A percentile compares a stretch with the other conserved stretches of the same genome.
Conservation (phyloP, 1,140 invertebrate genomes). For the Maconellicoccus hirsutus region DNA sequence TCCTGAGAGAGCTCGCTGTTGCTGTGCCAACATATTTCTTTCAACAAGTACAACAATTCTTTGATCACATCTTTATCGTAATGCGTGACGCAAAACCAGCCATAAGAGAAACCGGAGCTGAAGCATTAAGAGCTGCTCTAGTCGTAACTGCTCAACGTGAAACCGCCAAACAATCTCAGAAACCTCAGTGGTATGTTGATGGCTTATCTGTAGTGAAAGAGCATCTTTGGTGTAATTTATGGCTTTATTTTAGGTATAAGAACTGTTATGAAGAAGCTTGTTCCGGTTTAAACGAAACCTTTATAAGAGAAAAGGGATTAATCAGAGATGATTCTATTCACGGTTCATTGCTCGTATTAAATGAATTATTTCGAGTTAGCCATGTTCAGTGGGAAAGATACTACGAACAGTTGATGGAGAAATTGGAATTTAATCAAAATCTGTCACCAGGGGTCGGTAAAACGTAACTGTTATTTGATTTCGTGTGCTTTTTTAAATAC, state of each 20-base stretch:
- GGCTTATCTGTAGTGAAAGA: background rate
- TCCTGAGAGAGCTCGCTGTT: constrained; percentile 85
- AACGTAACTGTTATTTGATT: too few species aligned
- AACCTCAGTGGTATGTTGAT: constrained; percentile 65
- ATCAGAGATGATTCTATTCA: constrained; percentile 84
- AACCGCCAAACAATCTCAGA: constrained; percentile 76
- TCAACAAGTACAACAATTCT: constrained; percentile 92
- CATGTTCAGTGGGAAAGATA: constrained; percentile 79
- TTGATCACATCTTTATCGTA: constrained; percentile 88
- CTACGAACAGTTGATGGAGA: constrained; percentile 56
- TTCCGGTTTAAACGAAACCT: constrained; percentile 56
- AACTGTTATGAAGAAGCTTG: constrained; percentile 84
- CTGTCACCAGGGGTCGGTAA: background rate
- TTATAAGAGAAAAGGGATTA: constrained; percentile 58
- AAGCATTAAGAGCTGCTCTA: constrained; percentile 81
- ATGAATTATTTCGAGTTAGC: constrained; percentile 85
- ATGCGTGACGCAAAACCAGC: constrained; percentile 84
- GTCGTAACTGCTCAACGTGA: constrained; percentile 91
- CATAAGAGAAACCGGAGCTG: constrained; percentile 83
- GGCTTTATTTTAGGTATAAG: constrained; percentile 42
- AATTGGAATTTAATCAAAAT: constrained; percentile 33
- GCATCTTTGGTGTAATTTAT: constrained; percentile 11
- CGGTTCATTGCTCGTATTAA: constrained; percentile 83
- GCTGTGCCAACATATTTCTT: constrained; percentile 97
- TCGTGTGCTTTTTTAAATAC: background rate